Base-by-base conservation (phyloP, 2,113 vertebrate species). In the Polypterus bichir region DNA sequence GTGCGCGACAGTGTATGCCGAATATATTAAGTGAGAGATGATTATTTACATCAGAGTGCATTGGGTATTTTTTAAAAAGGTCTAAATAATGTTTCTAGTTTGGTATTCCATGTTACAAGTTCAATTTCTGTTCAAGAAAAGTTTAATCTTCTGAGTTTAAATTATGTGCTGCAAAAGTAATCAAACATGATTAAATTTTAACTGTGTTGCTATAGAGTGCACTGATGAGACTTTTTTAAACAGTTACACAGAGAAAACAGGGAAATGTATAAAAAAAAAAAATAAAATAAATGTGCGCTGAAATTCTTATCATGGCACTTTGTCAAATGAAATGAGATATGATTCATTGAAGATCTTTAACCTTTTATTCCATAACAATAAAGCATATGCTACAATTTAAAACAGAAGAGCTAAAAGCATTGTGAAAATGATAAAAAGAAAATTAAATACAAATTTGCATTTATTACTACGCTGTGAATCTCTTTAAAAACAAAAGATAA, bases 41-140 rank as follows among this genome's bases (percentile, higher is more conserved):
- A 84, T 90, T 91, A 88, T 93, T 88, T 86, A 86, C 80, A 81
- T 78, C 82, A 81, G 82, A 85, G 85, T 74, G 70, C 73, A 81
- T 63, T 73, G 72, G 71, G 74, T 73, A 69, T 76, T 76, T 75
- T 71, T 67, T 70, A 71, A 56, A 73, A 73, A 79, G 76, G 73
- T 46, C 63, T 65, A 78, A 72, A 75, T 77, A 80, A 79, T 81
- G 82, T 78, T 77, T 72, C 73, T 79, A 81, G 80, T 74, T 77
- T 60, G 66, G 64, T 71, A 80, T 70, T 76, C 76, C 63, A 55
- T 63, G 66, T 74, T 68, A 74, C 11, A 69, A 54, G 59, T 27
- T 54, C 52, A 62, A 62, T 5, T 62, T 45, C 49, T 44, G 51
- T 62, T 62, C 44, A 5, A 49, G 63, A 49, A 54, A 65, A 48